These are phyloP conservation scores for Cyanoramphus novaezelandiae DNA, from an alignment of 2,113 vertebrate genomes.

Conservation along the genomic window DNA sequence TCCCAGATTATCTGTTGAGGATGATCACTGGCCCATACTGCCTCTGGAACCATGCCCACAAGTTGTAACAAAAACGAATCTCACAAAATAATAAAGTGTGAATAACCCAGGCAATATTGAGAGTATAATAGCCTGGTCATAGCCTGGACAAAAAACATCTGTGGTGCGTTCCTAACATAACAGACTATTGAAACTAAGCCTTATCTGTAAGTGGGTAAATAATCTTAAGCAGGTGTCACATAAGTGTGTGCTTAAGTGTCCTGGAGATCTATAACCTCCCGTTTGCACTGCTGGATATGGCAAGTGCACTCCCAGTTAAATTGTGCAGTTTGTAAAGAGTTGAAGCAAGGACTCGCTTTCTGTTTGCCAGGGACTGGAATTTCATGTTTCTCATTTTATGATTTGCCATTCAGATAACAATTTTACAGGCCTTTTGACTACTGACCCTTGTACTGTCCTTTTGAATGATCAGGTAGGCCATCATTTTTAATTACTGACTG, in stretches of 20 bases:
- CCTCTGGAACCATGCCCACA: not conserved
- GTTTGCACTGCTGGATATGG: accelerated
- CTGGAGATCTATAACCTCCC: not conserved
- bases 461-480: not conserved
- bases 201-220: not conserved
- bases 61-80: not conserved
- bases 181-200: not conserved
- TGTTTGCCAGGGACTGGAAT: not conserved
- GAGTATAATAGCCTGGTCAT: no score
- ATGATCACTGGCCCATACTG: not conserved
- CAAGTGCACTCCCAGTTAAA: no score
- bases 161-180: not conserved
- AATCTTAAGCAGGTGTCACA: not conserved
- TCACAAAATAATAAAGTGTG: not conserved
- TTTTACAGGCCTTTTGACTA: not conserved
- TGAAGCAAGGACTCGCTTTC: not conserved
- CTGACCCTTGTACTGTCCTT: not conserved
- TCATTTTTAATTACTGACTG: not conserved
- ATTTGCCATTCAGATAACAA: not conserved
- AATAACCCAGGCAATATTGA: not conserved
- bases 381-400: not conserved
- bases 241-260: not conserved
- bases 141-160: not conserved
- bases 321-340: accelerated
- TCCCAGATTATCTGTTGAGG: not conserved